phyloP scores from a whole-genome alignment of 2,113 vertebrate genomes.

The Orthochromis indermauri region DNA sequence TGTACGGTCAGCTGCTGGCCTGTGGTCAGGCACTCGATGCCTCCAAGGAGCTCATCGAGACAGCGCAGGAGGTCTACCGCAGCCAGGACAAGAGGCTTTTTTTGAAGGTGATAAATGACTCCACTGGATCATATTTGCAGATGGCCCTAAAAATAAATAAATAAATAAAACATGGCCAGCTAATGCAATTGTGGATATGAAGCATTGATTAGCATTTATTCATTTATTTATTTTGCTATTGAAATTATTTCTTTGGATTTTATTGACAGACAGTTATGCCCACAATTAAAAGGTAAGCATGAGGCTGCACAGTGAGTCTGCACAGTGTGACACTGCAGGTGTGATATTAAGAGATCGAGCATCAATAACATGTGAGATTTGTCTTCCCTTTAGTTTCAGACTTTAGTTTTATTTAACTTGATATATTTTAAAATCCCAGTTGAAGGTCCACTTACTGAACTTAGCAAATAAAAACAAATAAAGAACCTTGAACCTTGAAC shows the following conservation, averaged over 20 bases:
- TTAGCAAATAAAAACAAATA: neutral
- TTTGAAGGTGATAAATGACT: constrained; percentile 77
- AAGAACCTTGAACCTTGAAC: neutral
- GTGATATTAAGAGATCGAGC: neutral
- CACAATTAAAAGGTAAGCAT: constrained; percentile 81
- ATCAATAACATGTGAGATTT: neutral
- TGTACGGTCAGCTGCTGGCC: constrained; percentile 83
- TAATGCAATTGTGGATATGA: neutral
- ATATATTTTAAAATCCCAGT: neutral
- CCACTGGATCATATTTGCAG: neutral
- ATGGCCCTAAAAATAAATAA: neutral
- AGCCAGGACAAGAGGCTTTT: constrained; percentile 77
- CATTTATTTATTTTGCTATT: neutral
- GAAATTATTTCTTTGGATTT: constrained; percentile 9
- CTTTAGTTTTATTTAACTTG: neutral
- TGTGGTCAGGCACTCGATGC: constrained; percentile 81
- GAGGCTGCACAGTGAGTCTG: neutral
- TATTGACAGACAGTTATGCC: constrained; percentile 77
- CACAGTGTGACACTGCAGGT: neutral
- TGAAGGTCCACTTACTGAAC: neutral
- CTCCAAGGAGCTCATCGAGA: constrained; percentile 86
- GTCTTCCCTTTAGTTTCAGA: neutral
- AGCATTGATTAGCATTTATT: neutral
- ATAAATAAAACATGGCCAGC: neutral
- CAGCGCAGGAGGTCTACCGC: constrained; percentile 77